Evolutionary conservation across 2,113 vertebrate species (phyloP).

Genomic region (Hippocampus zosterae): DNA sequence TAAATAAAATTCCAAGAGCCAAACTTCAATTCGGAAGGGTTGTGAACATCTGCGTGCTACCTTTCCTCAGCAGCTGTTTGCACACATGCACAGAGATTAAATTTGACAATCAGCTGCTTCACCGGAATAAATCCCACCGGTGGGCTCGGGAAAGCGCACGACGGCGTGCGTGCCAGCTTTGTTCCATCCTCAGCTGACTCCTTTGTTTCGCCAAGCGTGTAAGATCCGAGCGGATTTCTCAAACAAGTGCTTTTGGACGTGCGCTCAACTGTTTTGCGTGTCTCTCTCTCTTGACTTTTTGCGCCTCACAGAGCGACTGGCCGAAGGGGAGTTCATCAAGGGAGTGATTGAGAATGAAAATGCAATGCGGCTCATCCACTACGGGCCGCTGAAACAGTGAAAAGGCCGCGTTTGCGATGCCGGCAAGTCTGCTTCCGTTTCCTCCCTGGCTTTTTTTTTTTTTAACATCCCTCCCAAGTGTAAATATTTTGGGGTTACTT

Average conservation of each 20-base stretch:
- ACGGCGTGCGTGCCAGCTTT: conserved; percentile 38
- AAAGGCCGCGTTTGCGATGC: conserved; percentile 9
- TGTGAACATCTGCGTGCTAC: conserved; percentile 26
- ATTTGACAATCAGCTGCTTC: conserved; percentile 42
- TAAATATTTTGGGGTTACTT: conserved; percentile 52
- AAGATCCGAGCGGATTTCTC: conserved; percentile 35
- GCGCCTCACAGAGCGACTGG: conserved; percentile 70
- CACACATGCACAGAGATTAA: conserved; percentile 36
- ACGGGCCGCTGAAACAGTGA: conserved; percentile 64
- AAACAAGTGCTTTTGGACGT: conserved; percentile 4
- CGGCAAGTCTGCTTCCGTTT: conserved; percentile 3
- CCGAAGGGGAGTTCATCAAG: conserved; percentile 80
- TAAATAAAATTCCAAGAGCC: background rate
- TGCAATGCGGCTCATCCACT: conserved; percentile 80
- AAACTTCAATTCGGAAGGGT: conserved; percentile 3
- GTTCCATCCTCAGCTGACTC: conserved; percentile 23
- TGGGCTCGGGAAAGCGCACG: conserved; percentile 17
- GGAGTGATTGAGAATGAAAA: conserved; percentile 77
- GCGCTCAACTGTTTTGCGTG: background rate
- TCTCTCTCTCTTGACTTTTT: background rate
- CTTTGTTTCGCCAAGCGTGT: conserved; percentile 18
- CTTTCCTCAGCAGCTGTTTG: conserved; percentile 43
- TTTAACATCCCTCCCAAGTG: conserved; percentile 31
- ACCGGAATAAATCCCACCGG: conserved; percentile 48
- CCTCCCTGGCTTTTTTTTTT: background rate